phyloP scores from a whole-genome alignment of 1,140 invertebrate genomes.

The Chlorops oryzae region DNA sequence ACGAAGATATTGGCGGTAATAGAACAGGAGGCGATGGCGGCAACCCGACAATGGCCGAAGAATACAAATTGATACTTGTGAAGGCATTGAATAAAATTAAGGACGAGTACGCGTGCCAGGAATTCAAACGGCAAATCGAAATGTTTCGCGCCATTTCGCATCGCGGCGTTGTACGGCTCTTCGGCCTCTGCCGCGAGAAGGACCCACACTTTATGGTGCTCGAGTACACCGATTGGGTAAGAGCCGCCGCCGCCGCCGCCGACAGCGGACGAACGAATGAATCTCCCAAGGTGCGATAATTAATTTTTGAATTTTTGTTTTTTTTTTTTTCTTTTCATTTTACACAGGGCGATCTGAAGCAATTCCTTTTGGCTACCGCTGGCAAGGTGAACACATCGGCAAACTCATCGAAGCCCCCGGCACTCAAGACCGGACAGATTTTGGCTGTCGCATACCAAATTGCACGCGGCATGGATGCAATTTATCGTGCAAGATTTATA shows the following conservation, averaged over 20 bases:
- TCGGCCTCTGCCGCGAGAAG: conserved; percentile 74
- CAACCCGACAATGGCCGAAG: conserved; percentile 14
- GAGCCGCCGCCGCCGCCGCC: conserved; percentile 20
- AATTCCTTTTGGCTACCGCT: conserved; percentile 78
- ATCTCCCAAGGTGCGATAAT: neutral
- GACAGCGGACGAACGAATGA: too few relatives aligned
- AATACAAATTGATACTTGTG: conserved; percentile 30
- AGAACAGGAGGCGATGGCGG: conserved; percentile 26
- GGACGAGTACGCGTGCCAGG: conserved; percentile 68
- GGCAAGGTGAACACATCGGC: conserved; percentile 38
- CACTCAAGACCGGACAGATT: conserved; percentile 64
- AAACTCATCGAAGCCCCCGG: conserved; percentile 51
- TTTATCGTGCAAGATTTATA: conserved; percentile 49
- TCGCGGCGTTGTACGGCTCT: conserved; percentile 68
- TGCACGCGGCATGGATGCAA: conserved; percentile 75
- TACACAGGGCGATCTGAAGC: conserved; percentile 81
- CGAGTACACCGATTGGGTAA: conserved; percentile 88
- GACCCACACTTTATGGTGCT: conserved; percentile 85
- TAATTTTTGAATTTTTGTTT: neutral
- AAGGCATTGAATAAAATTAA: conserved; percentile 52
- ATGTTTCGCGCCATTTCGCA: conserved; percentile 74
- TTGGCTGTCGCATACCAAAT: conserved; percentile 70
- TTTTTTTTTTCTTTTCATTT: too few relatives aligned
- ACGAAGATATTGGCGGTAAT: conserved; percentile 21
- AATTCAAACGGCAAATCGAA: conserved; percentile 84